Percentiles rank a stretch among this genome's conserved stretches.
phyloP scores from a whole-genome alignment of 2,113 vertebrate genomes.

The Zapornia atra region DNA sequence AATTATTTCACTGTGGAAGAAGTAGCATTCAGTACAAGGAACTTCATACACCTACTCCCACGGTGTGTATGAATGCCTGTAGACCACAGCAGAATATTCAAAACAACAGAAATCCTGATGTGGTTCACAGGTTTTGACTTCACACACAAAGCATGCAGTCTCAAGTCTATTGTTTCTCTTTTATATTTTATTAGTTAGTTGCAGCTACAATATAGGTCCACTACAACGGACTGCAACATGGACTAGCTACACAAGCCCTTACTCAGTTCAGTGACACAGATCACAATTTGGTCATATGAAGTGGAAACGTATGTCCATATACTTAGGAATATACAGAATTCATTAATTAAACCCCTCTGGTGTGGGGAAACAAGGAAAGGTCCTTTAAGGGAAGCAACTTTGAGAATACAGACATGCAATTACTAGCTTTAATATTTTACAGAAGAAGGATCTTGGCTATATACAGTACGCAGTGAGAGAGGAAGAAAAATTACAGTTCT shows the following conservation, averaged over 20 bases:
- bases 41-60: neutral
- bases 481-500: neutral
- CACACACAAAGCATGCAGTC: neutral
- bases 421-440: neutral
- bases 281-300: neutral
- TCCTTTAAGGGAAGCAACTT: neutral
- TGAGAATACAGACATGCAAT: neutral
- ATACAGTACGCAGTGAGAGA: neutral
- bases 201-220: neutral
- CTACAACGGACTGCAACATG: neutral
- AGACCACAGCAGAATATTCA: neutral
- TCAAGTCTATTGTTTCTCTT: neutral
- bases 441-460: neutral
- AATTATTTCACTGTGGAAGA: neutral
- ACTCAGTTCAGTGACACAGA: neutral
- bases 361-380: neutral
- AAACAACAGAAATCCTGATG: neutral
- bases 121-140: neutral
- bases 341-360: neutral
- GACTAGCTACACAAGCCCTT: neutral
- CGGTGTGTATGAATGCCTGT: neutral
- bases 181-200: neutral
- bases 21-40: neutral
- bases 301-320: neutral
- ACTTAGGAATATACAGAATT: neutral